Evolutionary conservation across 2,113 vertebrate genomes (phyloP), one percentile per base, ranked within the genome.

Genomic region (Catharus bicknelli): DNA sequence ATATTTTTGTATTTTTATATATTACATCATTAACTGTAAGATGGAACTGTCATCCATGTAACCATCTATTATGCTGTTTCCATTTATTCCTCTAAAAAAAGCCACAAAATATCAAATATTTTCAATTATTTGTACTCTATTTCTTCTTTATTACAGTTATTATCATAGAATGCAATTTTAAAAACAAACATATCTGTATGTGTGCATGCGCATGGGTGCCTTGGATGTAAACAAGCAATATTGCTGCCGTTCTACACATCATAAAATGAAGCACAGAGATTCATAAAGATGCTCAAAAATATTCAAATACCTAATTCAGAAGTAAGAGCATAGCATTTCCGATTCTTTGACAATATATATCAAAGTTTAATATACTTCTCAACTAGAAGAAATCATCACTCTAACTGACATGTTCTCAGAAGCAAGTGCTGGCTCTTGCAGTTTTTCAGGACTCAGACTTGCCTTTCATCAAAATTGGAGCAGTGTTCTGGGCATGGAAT

Each of bases 171-270:
- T 55, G 16, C 5, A 62, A 74, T 58, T 79, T 70, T 50, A 57
- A 64, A 57, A 73, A 20, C 30, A 85, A 85, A 29, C 3, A 6
- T 30, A 4, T 26, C 8, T n/a, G 20, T 27, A 6, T 57, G 4
- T 32, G 26, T 15, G 20, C 15, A 23, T 14, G 11, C 0, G 0
- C 38, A 47, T 34, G 11, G 38, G 15, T 3, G 2, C 10, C 27
- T 83, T 80, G 34, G 25, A 66, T 22, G 11, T 55, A 83, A 50
- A 58, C 57, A 62, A 86, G 25, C 18, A 83, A 32, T n/a, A 57
- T 61, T 83, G 30, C 16, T 92, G 40, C 10, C 16, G 32, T 90
- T 59, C 20, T 32, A 66, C 38, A 47, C 13, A 73, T 38, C 12
- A 38, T 21, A 62, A 89, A 85, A 82, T 22, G 21, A 80, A 91